phyloP scores from a whole-genome alignment of 2,113 vertebrate genomes.

The Nannospalax galili region DNA sequence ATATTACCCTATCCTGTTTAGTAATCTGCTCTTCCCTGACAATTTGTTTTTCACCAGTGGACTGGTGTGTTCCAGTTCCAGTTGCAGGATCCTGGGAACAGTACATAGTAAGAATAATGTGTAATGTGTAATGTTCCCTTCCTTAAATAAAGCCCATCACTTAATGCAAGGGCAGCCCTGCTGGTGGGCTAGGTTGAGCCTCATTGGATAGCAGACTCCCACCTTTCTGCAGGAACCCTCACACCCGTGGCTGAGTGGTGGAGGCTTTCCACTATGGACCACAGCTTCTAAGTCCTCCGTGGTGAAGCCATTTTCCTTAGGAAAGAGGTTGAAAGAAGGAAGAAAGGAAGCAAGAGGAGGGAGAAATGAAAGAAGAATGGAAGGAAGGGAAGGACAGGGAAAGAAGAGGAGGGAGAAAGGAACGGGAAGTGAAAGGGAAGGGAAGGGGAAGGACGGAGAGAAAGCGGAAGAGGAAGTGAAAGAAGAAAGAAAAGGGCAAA shows the following conservation, averaged over 20 bases:
- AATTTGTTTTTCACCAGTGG: not conserved
- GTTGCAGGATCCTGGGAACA: not conserved
- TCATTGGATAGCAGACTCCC: constrained; percentile 32
- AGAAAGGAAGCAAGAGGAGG: not conserved
- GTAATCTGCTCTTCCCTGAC: not conserved
- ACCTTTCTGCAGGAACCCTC: constrained; percentile 67
- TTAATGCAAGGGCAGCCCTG: not conserved
- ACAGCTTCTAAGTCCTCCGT: not conserved
- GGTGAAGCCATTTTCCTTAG: constrained; percentile 40
- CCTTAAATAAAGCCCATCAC: not conserved
- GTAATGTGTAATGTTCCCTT: not conserved
- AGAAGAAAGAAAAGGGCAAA: too few relatives aligned
- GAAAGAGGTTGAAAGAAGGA: not conserved
- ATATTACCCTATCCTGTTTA: not conserved
- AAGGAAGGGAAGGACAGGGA: not conserved
- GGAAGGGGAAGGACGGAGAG: too few relatives aligned
- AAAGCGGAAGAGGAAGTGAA: too few relatives aligned
- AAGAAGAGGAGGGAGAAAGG: not conserved
- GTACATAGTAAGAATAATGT: not conserved
- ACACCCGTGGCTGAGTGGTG: not conserved
- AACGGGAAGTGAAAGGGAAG: not conserved
- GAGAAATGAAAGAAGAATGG: not conserved
- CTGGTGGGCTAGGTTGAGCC: not conserved
- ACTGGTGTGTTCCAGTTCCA: not conserved
- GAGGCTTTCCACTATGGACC: too few relatives aligned